These are phyloP conservation scores for Ectemnius lituratus DNA, from an alignment of 2,888 invertebrate species.

Conservation along the genomic window DNA sequence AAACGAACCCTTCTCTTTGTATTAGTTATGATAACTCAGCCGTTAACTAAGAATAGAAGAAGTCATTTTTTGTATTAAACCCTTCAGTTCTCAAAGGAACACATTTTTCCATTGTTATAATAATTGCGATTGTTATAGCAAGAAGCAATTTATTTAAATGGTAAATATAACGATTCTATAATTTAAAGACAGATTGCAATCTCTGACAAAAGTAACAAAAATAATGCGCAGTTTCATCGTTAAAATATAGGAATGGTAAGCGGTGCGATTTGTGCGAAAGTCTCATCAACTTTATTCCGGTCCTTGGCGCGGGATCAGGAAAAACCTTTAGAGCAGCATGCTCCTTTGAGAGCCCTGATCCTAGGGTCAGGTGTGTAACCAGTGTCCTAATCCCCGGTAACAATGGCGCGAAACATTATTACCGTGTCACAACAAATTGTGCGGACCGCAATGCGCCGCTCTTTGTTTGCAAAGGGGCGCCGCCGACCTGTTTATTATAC, in stretches of 20 bases:
- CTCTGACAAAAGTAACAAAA: too few relatives aligned
- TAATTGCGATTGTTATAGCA: too few relatives aligned
- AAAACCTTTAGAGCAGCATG: constrained; percentile 17
- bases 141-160: too few relatives aligned
- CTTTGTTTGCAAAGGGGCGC: constrained; percentile 25
- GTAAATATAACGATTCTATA: too few relatives aligned
- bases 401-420: constrained; percentile 62
- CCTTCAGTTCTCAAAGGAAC: too few relatives aligned
- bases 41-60: too few relatives aligned
- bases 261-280: background rate
- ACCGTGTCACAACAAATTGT: constrained; percentile 65
- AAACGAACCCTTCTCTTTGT: too few relatives aligned
- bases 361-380: constrained; percentile 19
- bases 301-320: constrained; percentile 24
- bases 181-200: too few relatives aligned
- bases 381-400: constrained; percentile 53
- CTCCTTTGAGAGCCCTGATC: constrained; percentile 3
- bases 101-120: too few relatives aligned
- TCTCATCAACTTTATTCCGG: background rate
- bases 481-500: constrained; percentile 34
- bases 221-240: too few relatives aligned
- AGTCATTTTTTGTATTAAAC: too few relatives aligned
- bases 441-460: constrained; percentile 37
- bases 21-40: too few relatives aligned
- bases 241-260: background rate